Evolutionary conservation across 2,888 invertebrate genomes (phyloP), one percentile per base, ranked within the genome.

Genomic region (Ceriagrion tenellum): DNA sequence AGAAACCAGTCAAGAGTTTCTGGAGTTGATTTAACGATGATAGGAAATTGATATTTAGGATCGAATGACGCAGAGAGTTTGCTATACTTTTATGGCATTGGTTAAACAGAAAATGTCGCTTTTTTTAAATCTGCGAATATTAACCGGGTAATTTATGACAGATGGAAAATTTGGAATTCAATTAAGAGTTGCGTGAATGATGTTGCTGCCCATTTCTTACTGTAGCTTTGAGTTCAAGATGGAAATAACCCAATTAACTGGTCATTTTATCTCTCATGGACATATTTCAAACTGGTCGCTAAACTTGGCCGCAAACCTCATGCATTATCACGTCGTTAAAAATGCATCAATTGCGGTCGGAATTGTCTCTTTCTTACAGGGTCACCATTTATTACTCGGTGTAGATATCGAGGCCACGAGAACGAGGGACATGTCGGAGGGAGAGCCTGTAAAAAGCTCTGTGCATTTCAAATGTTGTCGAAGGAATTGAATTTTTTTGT

Each of bases 321-420:
- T 35, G 81, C 26, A 81, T 81, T 35, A 35, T 81, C 81, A 81
- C 35, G 81, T 81, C 81, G 35, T 81, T 81, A 81, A 81, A 81
- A 81, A 81, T 81, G 81, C 81, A 81, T 81, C 81, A 69, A 81
- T 30, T 81, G 81, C 35, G 81, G 81, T 30, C 12, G 69, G 35
- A 35, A 35, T 69, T n/a, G 35, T 16, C 35, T 35, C 81, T 35
- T 26, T 35, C 30, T 81, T 35, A 35, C 35, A 35, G 59, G 12
- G 59, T 59, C 10, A 26, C n/a, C 13, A 81, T 81, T 81, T 81
- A 81, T 81, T 35, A 69, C 69, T 23, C n/a, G 2, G 69, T 35
- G 81, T 35, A 35, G 16, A 35, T 81, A 81, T 35, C 30, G 35
- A 35, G 81, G 35, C 81, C 81, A 81, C 81, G 13, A 81, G 81